Evolutionary conservation across 2,797 vertebrate species (phyloP), one percentile per base, ranked within the genome.

Genomic region (Syngnathus acus): DNA sequence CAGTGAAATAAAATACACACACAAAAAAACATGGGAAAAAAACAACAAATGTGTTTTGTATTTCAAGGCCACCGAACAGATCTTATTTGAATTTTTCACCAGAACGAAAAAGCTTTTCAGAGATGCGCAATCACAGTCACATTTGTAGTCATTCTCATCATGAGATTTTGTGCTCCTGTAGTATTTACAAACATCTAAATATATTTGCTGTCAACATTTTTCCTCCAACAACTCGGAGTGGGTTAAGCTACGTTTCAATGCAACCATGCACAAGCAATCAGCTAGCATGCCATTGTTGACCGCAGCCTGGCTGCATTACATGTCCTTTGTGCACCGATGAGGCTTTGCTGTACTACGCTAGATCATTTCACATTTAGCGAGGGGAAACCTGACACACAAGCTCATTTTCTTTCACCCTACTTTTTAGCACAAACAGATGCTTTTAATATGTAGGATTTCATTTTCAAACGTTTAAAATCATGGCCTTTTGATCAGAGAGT

Each of bases 371-470:
- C 72, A 68, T 81, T 84, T 37, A 80, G 75, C 76, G 39, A 50
- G 60, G 72, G 26, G 85, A 82, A 88, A 89, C 82, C 72, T 38
- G 81, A 89, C 84, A 80, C 85, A 72, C 69, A 1, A 62, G 75
- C 69, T 64, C 71, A 70, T 78, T 86, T 78, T 38, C 66, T 60
- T 72, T 74, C 69, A 73, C 67, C 75, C 71, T 65, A 47, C 74
- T 78, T 61, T 73, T 71, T 9, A 73, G 78, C 75, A 42, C 2
- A 68, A 68, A 78, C 84, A 86, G 69, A 87, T 87, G 88, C 86
- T 87, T 89, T 81, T 81, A 73, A 81, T 89, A 86, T 76, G 70
- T 64, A 68, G 78, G 26, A 42, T 87, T 86, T 84, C 17, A 83
- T 87, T 85, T 82, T 73, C 68, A 82, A 78, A 77, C 7, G 61